phyloP scores from a whole-genome alignment of 2,888 invertebrate genomes.

The Eristalinus aeneus region DNA sequence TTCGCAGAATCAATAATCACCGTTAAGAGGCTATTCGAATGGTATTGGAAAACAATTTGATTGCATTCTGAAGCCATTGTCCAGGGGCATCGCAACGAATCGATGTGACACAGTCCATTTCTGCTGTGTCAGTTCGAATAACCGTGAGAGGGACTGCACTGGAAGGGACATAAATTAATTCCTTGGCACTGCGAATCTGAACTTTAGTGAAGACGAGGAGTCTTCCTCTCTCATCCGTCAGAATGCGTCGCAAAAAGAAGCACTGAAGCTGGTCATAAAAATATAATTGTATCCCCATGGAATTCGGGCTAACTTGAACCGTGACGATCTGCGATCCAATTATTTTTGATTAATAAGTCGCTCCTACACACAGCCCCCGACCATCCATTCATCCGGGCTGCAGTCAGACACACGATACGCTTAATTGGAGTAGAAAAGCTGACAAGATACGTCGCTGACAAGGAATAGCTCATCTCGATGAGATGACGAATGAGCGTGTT shows the following conservation, averaged over 20 bases:
- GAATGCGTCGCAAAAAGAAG: background rate
- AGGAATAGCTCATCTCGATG: slow-evolving; percentile 47
- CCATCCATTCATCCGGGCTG: background rate
- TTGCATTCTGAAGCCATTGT: slow-evolving; percentile 18
- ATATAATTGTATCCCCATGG: slow-evolving; percentile 38
- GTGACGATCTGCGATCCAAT: slow-evolving; percentile 49
- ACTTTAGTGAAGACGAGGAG: too few relatives aligned
- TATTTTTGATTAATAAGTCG: slow-evolving; percentile 59
- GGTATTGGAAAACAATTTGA: slow-evolving; percentile 50
- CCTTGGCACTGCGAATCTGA: background rate
- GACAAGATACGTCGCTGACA: slow-evolving; percentile 20
- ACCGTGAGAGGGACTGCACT: background rate
- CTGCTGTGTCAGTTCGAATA: background rate
- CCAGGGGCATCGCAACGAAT: slow-evolving; percentile 25
- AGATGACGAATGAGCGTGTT: slow-evolving; percentile 31
- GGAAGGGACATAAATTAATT: background rate
- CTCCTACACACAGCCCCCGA: slow-evolving; percentile 3
- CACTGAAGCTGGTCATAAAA: slow-evolving; percentile 4
- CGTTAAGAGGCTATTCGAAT: slow-evolving; percentile 64
- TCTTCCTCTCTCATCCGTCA: background rate
- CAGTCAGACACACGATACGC: background rate
- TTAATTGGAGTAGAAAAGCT: slow-evolving; percentile 51
- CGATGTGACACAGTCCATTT: slow-evolving; percentile 25
- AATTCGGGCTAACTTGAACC: slow-evolving; percentile 33
- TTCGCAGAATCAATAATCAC: slow-evolving; percentile 68